These are phyloP conservation scores for Limanda limanda DNA, from an alignment of 2,113 vertebrate genomes.

Conservation along the genomic window DNA sequence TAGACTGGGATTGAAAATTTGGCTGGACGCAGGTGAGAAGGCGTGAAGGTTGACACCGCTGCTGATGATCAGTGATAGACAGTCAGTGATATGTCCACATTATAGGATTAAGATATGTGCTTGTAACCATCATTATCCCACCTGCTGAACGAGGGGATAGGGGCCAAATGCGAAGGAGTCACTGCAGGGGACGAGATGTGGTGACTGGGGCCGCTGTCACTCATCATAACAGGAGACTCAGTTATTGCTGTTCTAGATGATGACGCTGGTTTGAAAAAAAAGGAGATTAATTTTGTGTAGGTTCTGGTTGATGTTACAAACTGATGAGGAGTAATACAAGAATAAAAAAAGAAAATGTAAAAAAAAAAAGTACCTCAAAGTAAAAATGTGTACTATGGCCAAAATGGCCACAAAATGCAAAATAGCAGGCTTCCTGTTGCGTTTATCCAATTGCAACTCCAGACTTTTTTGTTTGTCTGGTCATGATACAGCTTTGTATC, in stretches of 20 bases:
- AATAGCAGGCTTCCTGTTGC: no score
- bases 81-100: conserved; percentile 46
- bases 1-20: conserved; percentile 65
- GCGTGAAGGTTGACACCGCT: conserved; percentile 69
- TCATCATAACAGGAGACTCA: conserved; percentile 83
- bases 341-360: not conserved
- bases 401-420: no score
- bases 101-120: conserved; percentile 65
- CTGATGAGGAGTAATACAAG: not conserved
- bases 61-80: conserved; percentile 63
- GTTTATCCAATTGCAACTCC: no score
- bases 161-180: conserved; percentile 83
- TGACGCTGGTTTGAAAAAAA: conserved; percentile 71
- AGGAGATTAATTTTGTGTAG: not conserved
- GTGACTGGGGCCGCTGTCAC: conserved; percentile 78
- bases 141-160: conserved; percentile 91
- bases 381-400: no score
- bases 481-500: no score
- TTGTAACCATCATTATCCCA: conserved; percentile 80
- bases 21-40: conserved; percentile 83
- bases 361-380: no score
- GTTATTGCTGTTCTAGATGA: conserved; percentile 82
- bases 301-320: not conserved
- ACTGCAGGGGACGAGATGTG: conserved; percentile 82
- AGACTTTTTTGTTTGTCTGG: no score